Conservation (phyloP, 2,113 vertebrate species). For the Chionis minor region DNA sequence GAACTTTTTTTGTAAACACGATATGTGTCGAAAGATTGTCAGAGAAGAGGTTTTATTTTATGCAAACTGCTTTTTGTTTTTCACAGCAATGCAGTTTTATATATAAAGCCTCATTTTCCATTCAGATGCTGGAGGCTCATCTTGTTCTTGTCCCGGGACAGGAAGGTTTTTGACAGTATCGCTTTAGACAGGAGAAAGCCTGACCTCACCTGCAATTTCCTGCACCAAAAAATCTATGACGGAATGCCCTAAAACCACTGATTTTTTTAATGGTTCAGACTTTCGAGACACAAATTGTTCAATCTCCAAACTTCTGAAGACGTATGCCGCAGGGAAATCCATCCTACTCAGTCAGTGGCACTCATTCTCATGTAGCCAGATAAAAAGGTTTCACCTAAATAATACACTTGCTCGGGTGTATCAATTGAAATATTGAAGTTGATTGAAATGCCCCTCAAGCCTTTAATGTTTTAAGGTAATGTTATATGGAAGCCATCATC, state of each 20-base stretch:
- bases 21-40: not conserved
- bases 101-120: not conserved
- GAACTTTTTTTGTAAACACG: constrained; percentile 4
- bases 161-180: not conserved
- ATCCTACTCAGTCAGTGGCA: not conserved
- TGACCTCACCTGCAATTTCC: not conserved
- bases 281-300: not conserved
- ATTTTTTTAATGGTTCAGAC: not conserved
- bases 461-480: constrained; percentile 64
- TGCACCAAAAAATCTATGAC: not conserved
- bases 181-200: not conserved
- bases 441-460: constrained; percentile 28
- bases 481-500: constrained; percentile 34
- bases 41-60: not conserved
- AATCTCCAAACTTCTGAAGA: not conserved
- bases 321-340: not conserved
- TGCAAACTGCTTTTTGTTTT: not conserved
- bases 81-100: not conserved
- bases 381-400: constrained; percentile 45
- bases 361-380: not conserved
- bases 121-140: not conserved
- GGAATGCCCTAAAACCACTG: not conserved
- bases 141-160: not conserved
- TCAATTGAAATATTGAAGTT: constrained; percentile 34
- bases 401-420: not conserved